Base-by-base conservation (phyloP, 2,888 invertebrate genomes). In the Onchidella celtica region DNA sequence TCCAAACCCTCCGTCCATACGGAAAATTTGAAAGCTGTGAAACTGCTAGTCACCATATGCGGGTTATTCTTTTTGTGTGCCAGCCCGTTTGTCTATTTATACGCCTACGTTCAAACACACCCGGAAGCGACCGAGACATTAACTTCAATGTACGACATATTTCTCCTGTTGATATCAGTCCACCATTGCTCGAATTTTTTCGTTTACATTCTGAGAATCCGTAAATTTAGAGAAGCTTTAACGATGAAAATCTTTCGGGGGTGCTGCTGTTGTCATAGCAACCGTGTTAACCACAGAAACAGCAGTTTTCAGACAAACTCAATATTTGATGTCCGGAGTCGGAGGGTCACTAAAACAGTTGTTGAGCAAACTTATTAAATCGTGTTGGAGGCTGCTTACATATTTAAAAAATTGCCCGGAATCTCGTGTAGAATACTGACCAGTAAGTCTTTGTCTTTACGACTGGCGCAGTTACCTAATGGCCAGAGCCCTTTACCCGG, bases 21-120 rank as follows among this genome's bases (percentile, higher is more conserved):
- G 1, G 77, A 77, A n/a, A 77, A 77, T 36, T 77, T 66, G 77
- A 77, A 77, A 65, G 40, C 77, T 4, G 34, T 77, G 17, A 66
- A 68, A 32, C 55, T 77, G 2, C 34, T 77, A 6, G 68, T 77
- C 1, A 57, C 36, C 6, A 77, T 77, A 1, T 77, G 77, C 66
- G 77, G 77, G 2, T 32, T 77, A 29, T 77, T 55, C 32, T 55
- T 66, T 17, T 1, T 68, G 17, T 57, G 66, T 17, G 77, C 34
- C n/a, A 77, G 77, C 17, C 77, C 77, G 11, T 77, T 68, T 34
- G 57, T 34, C 21, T 77, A 68, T 32, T 66, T 68, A 14, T 24
- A 24, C n/a, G 24, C 77, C 21, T 77, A 68, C 27, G 24, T n/a
- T 24, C 38, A 36, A 6, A 6, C 38, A 14, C 24, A 73, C 3